These are phyloP conservation scores for Catocala nupta DNA, from an alignment of 2,888 invertebrate genomes.

Conservation along the genomic window DNA sequence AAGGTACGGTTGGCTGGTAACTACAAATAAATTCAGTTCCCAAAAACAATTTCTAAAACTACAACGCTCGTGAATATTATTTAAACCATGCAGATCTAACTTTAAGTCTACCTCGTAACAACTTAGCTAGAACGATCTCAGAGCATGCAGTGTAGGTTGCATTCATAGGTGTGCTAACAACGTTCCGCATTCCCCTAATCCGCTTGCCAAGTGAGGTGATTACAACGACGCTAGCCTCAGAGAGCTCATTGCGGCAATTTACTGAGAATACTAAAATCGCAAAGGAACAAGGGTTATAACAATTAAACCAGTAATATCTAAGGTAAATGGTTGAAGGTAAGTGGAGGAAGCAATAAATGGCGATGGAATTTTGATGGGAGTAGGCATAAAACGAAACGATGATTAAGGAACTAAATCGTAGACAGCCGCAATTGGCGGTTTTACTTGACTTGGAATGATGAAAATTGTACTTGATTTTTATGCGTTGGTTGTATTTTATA, in stretches of 20 bases:
- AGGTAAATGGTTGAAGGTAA: slow-evolving; percentile 8
- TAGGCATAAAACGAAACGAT: slow-evolving; percentile 1
- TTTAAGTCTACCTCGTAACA: neutral
- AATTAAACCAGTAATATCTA: slow-evolving; percentile 16
- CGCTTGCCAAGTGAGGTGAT: slow-evolving; percentile 14
- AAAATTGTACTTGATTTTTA: neutral
- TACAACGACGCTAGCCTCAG: slow-evolving; percentile 9
- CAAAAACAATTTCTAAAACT: too few species aligned
- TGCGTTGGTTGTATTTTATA: too few species aligned
- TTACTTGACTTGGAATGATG: neutral
- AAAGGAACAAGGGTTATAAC: slow-evolving; percentile 15
- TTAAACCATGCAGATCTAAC: neutral
- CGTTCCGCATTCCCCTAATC: slow-evolving; percentile 8
- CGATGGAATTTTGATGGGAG: slow-evolving; percentile 4
- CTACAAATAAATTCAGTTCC: too few species aligned
- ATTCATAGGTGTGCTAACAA: slow-evolving; percentile 7
- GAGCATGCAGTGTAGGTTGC: neutral
- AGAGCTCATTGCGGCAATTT: slow-evolving; percentile 12
- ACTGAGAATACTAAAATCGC: slow-evolving; percentile 10
- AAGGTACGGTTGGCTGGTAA: too few species aligned
- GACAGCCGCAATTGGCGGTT: neutral
- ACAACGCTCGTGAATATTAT: too few species aligned
- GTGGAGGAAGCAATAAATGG: slow-evolving; percentile 8
- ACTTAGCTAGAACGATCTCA: neutral
- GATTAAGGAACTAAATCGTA: neutral